Conservation (phyloP, 2,113 vertebrate species). For the Natator depressus region DNA sequence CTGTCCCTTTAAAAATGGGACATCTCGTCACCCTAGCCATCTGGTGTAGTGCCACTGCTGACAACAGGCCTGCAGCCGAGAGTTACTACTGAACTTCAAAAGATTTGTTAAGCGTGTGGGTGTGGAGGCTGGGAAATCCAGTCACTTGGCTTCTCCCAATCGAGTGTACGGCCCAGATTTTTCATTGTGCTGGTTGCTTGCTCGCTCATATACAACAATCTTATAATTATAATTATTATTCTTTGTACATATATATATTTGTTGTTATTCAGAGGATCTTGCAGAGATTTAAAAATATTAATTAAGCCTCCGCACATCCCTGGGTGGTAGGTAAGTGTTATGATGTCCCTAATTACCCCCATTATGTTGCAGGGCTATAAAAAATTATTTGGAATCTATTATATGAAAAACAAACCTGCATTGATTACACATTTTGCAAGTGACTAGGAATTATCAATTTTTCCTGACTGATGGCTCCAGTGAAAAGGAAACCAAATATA, state of each 20-base stretch:
- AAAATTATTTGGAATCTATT: slow-evolving; percentile 51
- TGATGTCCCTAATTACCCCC: slow-evolving; percentile 47
- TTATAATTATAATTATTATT: not conserved
- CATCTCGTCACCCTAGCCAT: not conserved
- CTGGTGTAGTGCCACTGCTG: accelerated
- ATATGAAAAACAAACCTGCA: slow-evolving; percentile 26
- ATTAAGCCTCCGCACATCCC: slow-evolving; percentile 36
- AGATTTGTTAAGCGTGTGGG: not conserved
- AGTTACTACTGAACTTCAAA: not conserved
- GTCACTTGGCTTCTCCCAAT: accelerated
- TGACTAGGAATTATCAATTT: accelerated
- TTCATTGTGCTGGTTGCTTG: not conserved
- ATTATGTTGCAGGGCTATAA: slow-evolving; percentile 35
- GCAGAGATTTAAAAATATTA: slow-evolving; percentile 52
- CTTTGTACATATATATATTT: accelerated
- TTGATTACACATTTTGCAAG: not conserved
- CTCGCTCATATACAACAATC: not conserved
- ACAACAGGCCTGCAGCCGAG: not conserved
- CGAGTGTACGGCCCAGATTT: not conserved
- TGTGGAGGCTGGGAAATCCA: not conserved
- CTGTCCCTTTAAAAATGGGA: too few species aligned
- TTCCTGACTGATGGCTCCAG: not conserved
- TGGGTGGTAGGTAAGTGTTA: slow-evolving; percentile 13
- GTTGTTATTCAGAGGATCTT: not conserved
- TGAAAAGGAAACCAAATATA: not conserved